Evolutionary conservation across 2,113 vertebrate genomes (phyloP).

Genomic region (Alaudala cheleensis): DNA sequence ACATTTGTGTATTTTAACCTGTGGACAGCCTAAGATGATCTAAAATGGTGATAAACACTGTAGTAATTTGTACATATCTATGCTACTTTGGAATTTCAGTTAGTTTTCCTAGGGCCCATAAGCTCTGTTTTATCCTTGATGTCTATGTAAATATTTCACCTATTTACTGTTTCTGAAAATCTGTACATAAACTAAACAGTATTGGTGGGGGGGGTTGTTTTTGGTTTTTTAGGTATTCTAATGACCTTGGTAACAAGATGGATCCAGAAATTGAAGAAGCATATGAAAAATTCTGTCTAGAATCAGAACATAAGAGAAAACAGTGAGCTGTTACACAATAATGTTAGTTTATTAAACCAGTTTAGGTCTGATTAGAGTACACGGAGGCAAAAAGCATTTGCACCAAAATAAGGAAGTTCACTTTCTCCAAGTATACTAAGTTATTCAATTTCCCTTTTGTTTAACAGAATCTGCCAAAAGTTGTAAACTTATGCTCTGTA

Average conservation of each 20-base stretch:
- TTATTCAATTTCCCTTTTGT: slow-evolving; percentile 66
- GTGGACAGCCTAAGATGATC: background rate
- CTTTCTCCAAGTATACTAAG: slow-evolving; percentile 69
- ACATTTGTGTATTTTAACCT: background rate
- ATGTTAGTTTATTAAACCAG: slow-evolving; percentile 58
- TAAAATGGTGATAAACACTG: background rate
- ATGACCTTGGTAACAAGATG: slow-evolving; percentile 89
- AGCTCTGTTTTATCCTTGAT: background rate
- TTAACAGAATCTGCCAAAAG: slow-evolving; percentile 79
- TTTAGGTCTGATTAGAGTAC: slow-evolving; percentile 66
- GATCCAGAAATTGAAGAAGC: slow-evolving; percentile 96
- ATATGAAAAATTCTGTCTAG: slow-evolving; percentile 93
- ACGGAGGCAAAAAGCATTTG: slow-evolving; percentile 58
- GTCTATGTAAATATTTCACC: background rate
- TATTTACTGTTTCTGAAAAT: background rate
- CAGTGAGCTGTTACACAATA: slow-evolving; percentile 71
- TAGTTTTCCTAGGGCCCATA: background rate
- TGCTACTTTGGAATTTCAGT: background rate
- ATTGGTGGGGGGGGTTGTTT: background rate
- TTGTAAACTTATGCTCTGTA: slow-evolving; percentile 76
- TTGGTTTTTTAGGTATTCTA: slow-evolving; percentile 74
- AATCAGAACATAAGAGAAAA: slow-evolving; percentile 85
- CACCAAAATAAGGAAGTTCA: slow-evolving; percentile 75
- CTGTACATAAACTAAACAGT: background rate
- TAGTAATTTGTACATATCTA: background rate